Base-by-base conservation (phyloP, 2,113 vertebrate species). In the Eulacestoma nigropectus region DNA sequence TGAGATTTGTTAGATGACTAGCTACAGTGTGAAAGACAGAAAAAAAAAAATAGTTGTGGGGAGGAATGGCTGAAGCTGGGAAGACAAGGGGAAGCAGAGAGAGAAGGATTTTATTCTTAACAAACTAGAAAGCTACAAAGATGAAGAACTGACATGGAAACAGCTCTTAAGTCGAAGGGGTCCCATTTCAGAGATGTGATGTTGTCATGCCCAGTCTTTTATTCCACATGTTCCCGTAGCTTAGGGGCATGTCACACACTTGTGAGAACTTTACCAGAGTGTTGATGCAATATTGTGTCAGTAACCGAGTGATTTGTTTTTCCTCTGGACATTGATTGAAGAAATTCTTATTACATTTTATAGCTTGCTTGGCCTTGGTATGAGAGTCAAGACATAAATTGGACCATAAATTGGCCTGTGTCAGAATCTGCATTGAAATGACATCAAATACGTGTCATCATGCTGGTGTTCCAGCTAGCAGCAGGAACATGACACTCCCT, bases 331-430 rank as follows among this genome's bases (percentile, higher is more conserved):
- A 97, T 96, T 98, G 98, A 98, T 97, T 98, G 98, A 98, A 98
- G 97, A 98, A 98, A 98, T 98, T 98, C 97, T 98, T 98, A 98
- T 97, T 98, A 98, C 97, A 95, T 98, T 98, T 98, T 98, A 98
- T 98, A 96, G 97, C 97, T 98, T 98, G 95, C 96, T 97, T 97
- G 98, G 98, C 97, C 98, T 98, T 97, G 96, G 74, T 97, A 96
- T 84, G 96, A 97, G 96, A 98, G 97, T 98, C 97, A 96, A 96
- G 97, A 97, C 97, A 97, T 98, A 98, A 98, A 98, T 98, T 98
- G 98, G 98, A 73, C 97, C 96, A 97, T 98, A 98, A 98, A 98
- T 98, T 98, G 96, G 97, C 97, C 96, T 96, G 44, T 98, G 98
- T 97, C 97, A 96, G 94, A 97, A 98, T 98, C 97, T 98, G 96